Evolutionary conservation across 2,888 invertebrate species (phyloP).

Genomic region (Onchidella celtica): DNA sequence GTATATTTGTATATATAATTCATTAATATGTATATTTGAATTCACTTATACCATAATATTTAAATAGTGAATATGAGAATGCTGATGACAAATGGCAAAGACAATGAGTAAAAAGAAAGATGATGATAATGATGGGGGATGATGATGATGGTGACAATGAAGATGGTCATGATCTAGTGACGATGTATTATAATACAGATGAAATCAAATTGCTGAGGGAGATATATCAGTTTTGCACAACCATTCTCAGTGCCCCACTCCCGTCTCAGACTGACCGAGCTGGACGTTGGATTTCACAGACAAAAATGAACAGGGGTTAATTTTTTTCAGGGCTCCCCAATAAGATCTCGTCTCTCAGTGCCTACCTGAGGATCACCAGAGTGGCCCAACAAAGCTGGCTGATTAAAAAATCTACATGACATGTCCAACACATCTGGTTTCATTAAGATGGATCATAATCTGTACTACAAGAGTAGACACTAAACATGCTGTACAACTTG

Average conservation of each 20-base stretch:
- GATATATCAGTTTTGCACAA: neutral
- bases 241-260: neutral
- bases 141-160: neutral
- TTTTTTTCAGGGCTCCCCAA: neutral
- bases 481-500: no score
- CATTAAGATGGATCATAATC: no score
- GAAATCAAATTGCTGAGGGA: neutral
- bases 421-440: no score
- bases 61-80: constrained; percentile 17
- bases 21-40: constrained; percentile 31
- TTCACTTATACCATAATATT: constrained; percentile 7
- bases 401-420: no score
- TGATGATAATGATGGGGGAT: neutral
- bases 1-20: constrained; percentile 41
- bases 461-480: no score
- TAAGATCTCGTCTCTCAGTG: no score
- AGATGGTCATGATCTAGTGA: neutral
- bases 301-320: no score
- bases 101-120: neutral
- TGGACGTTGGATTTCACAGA: no score
- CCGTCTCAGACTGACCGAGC: no score
- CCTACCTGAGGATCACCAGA: no score
- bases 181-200: neutral
- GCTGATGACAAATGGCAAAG: no score
- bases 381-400: no score